These are phyloP conservation scores for Halocynthia aurantium DNA, from an alignment of 23 tunicate genomes.

Conservation along the genomic window DNA sequence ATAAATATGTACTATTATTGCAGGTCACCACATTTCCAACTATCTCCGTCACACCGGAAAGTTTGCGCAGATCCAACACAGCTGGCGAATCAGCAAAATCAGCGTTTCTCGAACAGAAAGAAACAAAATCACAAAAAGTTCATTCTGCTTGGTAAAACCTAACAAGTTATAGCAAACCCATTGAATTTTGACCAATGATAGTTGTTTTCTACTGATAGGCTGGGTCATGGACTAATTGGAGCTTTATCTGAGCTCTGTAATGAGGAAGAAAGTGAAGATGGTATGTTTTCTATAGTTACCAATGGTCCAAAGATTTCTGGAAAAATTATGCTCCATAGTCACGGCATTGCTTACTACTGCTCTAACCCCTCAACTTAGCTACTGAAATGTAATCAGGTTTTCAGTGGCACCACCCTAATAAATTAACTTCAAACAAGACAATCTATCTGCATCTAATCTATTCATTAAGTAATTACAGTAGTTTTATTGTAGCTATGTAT, in stretches of 20 bases:
- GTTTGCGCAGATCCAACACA: conserved; percentile 22
- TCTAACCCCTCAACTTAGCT: too few relatives aligned
- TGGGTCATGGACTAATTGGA: conserved; percentile 69
- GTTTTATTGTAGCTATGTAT: too few relatives aligned
- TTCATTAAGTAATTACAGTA: not conserved
- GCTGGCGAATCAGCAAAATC: conserved; percentile 59
- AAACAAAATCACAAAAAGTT: conserved; percentile 45
- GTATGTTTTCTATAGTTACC: conserved; percentile 9
- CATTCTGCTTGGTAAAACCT: conserved; percentile 54
- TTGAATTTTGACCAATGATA: not conserved
- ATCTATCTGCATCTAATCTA: too few relatives aligned
- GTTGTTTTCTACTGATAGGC: conserved; percentile 26
- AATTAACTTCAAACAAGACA: too few relatives aligned
- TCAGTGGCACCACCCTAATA: too few relatives aligned
- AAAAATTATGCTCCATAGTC: too few relatives aligned
- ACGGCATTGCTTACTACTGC: too few relatives aligned
- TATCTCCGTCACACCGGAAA: conserved; percentile 44
- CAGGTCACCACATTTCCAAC: conserved; percentile 34
- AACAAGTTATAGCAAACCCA: not conserved
- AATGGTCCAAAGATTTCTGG: not conserved
- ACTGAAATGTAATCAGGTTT: too few relatives aligned
- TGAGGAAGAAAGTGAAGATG: conserved; percentile 24
- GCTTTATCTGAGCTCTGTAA: conserved; percentile 52
- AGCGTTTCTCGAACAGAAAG: conserved; percentile 73
- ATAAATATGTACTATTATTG: not conserved